phyloP scores from a whole-genome alignment of 1,140 invertebrate species.

The Dendroctonus ponderosae region DNA sequence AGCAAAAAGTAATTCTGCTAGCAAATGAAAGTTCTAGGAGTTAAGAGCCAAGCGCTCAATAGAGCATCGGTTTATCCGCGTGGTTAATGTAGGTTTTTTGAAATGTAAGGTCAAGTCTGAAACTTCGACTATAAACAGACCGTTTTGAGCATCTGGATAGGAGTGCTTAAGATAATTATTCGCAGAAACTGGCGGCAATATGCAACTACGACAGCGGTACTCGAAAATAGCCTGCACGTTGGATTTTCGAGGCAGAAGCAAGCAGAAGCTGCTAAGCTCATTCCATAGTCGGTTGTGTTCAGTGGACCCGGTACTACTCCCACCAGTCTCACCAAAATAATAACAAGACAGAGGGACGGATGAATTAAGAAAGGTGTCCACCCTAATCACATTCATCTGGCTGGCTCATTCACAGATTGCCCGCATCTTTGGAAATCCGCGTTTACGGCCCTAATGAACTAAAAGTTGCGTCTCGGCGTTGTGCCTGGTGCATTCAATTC shows the following conservation, averaged over 20 bases:
- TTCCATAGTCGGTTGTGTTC: conserved; percentile 17
- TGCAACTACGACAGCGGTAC: conserved; percentile 19
- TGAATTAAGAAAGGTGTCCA: conserved; percentile 14
- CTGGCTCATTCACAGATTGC: conserved; percentile 14
- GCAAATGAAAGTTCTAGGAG: too few species aligned
- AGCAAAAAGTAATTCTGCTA: too few species aligned
- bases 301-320: conserved; percentile 5
- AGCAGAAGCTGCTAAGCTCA: conserved; percentile 25
- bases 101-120: conserved; percentile 32
- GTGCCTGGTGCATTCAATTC: neutral
- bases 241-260: conserved; percentile 30
- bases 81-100: conserved; percentile 24
- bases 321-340: conserved; percentile 17
- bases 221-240: conserved; percentile 25
- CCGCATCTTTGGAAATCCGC: conserved; percentile 21
- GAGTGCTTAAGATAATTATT: conserved; percentile 30
- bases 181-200: conserved; percentile 28
- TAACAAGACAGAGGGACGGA: conserved; percentile 5
- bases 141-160: conserved; percentile 29
- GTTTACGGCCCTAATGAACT: conserved; percentile 11
- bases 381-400: conserved; percentile 15
- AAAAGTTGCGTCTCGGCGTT: neutral
- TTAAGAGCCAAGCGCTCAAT: neutral
- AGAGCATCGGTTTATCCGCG: conserved; percentile 13
- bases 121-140: conserved; percentile 22